These are phyloP conservation scores for Aporophyla nigra DNA, from an alignment of 2,888 invertebrate genomes.

Conservation along the genomic window DNA sequence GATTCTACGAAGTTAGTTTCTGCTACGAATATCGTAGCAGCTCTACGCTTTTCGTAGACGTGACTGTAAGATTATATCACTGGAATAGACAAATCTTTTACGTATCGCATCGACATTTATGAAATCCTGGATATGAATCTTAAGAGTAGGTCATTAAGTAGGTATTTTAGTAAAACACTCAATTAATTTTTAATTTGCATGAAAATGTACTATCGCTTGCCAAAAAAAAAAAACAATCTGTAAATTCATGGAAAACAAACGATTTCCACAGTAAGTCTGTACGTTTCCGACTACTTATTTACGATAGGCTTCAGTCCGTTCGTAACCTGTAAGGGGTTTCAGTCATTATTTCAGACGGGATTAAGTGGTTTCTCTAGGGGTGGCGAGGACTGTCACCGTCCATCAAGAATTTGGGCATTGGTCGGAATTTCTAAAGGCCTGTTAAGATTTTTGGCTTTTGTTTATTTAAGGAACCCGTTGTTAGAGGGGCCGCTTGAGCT, in stretches of 20 bases:
- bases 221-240: too few species aligned
- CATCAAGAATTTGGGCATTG: constrained; percentile 65
- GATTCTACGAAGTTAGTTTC: constrained; percentile 43
- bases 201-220: too few species aligned
- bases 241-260: background rate
- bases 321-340: constrained; percentile 63
- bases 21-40: constrained; percentile 59
- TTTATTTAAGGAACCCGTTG: constrained; percentile 59
- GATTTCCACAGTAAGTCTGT: background rate
- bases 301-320: constrained; percentile 47
- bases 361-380: constrained; percentile 71
- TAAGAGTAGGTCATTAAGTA: background rate
- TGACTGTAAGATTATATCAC: constrained; percentile 42
- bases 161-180: background rate
- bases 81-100: constrained; percentile 34
- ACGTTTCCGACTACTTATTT: constrained; percentile 54
- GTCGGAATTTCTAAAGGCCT: constrained; percentile 57
- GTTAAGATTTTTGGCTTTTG: constrained; percentile 61
- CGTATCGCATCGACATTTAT: background rate
- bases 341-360: constrained; percentile 74
- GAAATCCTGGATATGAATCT: background rate
- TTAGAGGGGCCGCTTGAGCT: constrained; percentile 37
- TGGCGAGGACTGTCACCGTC: constrained; percentile 68
- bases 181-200: background rate
- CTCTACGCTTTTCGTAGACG: constrained; percentile 53